Evolutionary conservation across 2,888 invertebrate genomes (phyloP).

Genomic region (Steinernema carpocapsae): DNA sequence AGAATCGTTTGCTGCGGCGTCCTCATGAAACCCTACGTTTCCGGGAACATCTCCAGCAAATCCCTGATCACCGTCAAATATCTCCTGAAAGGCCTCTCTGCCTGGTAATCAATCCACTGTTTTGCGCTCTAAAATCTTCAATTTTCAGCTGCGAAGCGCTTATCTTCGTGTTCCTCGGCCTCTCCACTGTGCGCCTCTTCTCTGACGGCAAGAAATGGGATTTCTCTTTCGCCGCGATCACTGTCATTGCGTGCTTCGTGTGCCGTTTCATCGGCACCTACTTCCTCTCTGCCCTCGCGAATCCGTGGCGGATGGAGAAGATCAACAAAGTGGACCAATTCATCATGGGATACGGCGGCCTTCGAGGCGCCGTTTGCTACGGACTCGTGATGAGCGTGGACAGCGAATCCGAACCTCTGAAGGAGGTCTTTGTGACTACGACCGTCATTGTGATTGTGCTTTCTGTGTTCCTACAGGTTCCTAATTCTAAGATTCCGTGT

Average conservation of each 20-base stretch:
- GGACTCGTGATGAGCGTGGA: slow-evolving; percentile 79
- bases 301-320: slow-evolving; percentile 88
- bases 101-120: slow-evolving; percentile 71
- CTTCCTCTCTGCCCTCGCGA: slow-evolving; percentile 85
- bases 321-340: slow-evolving; percentile 77
- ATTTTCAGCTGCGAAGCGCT: slow-evolving; percentile 85
- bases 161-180: slow-evolving; percentile 97
- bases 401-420: slow-evolving; percentile 25
- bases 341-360: slow-evolving; percentile 92
- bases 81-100: slow-evolving; percentile 96
- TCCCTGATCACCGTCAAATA: slow-evolving; percentile 75
- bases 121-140: too few species aligned
- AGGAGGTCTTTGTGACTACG: slow-evolving; percentile 27
- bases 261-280: slow-evolving; percentile 78
- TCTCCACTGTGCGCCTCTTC: slow-evolving; percentile 78
- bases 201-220: slow-evolving; percentile 92
- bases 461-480: slow-evolving; percentile 10
- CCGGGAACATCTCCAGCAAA: slow-evolving; percentile 52
- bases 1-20: slow-evolving; percentile 99
- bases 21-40: slow-evolving; percentile 78
- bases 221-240: slow-evolving; percentile 87
- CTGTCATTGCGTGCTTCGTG: slow-evolving; percentile 87
- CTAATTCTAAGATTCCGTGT: neutral
- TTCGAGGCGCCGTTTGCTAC: slow-evolving; percentile 94
- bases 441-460: slow-evolving; percentile 23